These are phyloP conservation scores for Heterocephalus glaber DNA, from an alignment of 2,113 vertebrate species.

Conservation along the genomic window DNA sequence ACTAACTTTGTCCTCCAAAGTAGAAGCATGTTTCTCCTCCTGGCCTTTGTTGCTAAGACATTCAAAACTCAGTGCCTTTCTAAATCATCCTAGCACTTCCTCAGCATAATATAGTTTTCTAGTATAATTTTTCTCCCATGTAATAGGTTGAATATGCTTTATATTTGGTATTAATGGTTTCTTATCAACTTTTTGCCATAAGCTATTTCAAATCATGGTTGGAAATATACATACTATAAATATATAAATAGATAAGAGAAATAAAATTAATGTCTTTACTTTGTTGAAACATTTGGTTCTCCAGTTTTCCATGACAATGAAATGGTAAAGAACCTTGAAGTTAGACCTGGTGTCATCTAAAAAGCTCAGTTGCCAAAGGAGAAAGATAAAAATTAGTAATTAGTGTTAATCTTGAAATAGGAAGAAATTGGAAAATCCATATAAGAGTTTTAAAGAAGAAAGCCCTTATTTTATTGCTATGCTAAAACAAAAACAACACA, in stretches of 20 bases:
- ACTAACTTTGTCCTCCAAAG: background rate
- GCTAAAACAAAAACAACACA: background rate
- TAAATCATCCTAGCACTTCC: background rate
- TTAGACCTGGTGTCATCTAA: background rate
- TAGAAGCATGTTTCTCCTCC: background rate
- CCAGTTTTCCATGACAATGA: background rate
- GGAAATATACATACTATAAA: background rate
- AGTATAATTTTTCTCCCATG: background rate
- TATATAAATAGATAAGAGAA: background rate
- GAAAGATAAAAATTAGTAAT: background rate
- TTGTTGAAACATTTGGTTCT: background rate
- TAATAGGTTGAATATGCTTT: background rate
- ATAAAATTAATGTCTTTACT: background rate
- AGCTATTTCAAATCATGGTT: conserved; percentile 24
- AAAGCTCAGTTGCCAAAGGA: background rate
- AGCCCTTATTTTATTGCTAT: background rate
- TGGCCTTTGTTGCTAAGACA: background rate
- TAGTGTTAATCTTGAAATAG: background rate
- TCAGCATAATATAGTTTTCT: background rate
- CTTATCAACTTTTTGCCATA: background rate
- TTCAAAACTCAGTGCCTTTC: background rate
- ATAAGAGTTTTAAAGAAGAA: background rate
- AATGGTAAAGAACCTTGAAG: background rate
- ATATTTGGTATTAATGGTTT: background rate
- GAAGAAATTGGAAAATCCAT: background rate